These are phyloP conservation scores for Tiliacea aurago DNA, from an alignment of 2,888 invertebrate species.

Conservation along the genomic window DNA sequence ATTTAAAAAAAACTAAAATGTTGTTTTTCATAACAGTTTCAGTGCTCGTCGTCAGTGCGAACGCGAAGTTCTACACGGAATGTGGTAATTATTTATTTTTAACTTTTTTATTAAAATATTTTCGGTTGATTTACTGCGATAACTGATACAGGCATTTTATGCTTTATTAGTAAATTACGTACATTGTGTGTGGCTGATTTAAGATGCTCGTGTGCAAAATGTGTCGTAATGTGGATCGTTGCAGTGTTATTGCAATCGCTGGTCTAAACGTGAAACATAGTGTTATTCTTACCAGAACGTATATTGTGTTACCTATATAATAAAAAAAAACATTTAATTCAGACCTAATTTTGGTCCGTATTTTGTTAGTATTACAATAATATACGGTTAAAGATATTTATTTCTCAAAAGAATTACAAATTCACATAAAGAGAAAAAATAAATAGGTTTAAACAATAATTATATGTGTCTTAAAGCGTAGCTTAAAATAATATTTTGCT, in stretches of 20 bases:
- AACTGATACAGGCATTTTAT: slow-evolving; percentile 37
- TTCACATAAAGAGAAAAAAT: no score
- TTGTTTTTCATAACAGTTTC: slow-evolving; percentile 77
- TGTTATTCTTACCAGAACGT: slow-evolving; percentile 4
- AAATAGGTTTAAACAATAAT: no score
- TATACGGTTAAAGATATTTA: no score
- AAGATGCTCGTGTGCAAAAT: slow-evolving; percentile 29
- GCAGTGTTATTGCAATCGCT: slow-evolving; percentile 10
- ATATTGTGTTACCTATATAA: background rate
- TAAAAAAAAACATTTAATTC: no score
- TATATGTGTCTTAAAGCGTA: no score
- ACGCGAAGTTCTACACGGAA: slow-evolving; percentile 86
- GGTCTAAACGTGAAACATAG: slow-evolving; percentile 12
- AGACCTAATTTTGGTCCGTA: no score
- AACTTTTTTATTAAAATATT: background rate
- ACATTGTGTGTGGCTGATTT: slow-evolving; percentile 35
- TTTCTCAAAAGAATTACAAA: no score
- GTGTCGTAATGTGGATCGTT: slow-evolving; percentile 23
- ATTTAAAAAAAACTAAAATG: slow-evolving; percentile 74
- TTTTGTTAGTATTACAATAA: no score
- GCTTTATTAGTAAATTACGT: slow-evolving; percentile 61
- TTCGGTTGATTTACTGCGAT: slow-evolving; percentile 11
- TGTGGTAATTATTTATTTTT: slow-evolving; percentile 79
- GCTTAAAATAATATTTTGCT: no score
- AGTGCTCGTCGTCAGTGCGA: slow-evolving; percentile 80